Percentiles rank a stretch among this genome's conserved stretches.
Conservation (phyloP, 2,797 vertebrate species). For the Psittacula derbiana region DNA sequence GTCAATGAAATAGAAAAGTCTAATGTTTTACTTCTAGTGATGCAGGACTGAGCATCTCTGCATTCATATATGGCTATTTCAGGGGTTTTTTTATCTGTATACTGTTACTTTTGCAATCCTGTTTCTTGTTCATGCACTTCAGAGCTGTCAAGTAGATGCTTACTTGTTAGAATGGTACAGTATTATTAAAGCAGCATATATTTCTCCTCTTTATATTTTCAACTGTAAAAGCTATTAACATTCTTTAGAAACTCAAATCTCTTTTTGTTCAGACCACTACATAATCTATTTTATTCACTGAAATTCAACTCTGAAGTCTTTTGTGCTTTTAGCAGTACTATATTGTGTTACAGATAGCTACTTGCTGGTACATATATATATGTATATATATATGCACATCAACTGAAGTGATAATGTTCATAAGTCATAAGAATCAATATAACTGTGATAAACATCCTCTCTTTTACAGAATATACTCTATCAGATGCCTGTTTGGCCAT, state of each 20-base stretch:
- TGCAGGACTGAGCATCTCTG: neutral
- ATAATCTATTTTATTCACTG: neutral
- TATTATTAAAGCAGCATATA: neutral
- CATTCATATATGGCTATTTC: neutral
- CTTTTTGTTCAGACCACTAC: neutral
- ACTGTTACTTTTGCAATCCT: neutral
- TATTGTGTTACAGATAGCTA: neutral
- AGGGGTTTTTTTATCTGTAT: neutral
- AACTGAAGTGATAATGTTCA: neutral
- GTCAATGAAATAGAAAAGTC: neutral
- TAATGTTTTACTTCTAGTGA: neutral
- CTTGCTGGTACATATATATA: neutral
- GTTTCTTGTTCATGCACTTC: neutral
- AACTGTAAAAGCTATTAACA: neutral
- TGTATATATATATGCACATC: neutral
- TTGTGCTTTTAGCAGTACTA: neutral
- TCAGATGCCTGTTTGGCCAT: neutral
- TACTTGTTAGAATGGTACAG: neutral
- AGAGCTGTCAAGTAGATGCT: neutral
- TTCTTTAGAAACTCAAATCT: neutral
- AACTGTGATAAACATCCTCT: neutral
- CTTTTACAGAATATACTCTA: neutral
- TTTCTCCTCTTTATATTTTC: neutral
- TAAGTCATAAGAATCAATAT: neutral
- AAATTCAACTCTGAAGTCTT: neutral